A percentile compares a stretch with the other conserved stretches of the same genome.
Evolutionary conservation across 2,888 invertebrate genomes (phyloP).

Genomic region (Physocephala rufipes): DNA sequence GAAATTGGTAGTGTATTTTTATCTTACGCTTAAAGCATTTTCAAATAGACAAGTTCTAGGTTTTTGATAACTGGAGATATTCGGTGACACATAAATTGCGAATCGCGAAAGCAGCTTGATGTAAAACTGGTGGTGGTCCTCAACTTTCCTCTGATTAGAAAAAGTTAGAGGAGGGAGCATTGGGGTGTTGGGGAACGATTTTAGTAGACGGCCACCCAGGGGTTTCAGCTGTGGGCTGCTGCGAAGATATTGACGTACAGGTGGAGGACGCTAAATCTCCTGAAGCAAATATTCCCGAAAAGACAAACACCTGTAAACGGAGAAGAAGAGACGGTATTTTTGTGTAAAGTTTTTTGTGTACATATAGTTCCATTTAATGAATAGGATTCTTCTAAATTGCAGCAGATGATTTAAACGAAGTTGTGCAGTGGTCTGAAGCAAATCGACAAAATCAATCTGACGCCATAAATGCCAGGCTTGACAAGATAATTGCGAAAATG

Average conservation of each 20-base stretch:
- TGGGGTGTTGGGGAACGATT: too few species aligned
- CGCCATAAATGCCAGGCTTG: too few species aligned
- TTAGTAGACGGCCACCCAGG: background rate
- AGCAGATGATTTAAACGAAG: background rate
- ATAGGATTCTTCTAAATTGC: background rate
- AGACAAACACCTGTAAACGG: too few species aligned
- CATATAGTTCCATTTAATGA: background rate
- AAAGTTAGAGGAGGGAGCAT: background rate
- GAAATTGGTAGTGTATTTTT: conserved; percentile 4
- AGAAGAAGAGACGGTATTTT: background rate
- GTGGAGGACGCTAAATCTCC: too few species aligned
- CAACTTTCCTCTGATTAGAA: background rate
- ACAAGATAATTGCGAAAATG: too few species aligned
- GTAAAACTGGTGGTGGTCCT: too few species aligned
- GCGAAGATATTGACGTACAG: too few species aligned
- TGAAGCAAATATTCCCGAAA: too few species aligned
- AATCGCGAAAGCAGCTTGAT: background rate
- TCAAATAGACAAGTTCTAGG: too few species aligned
- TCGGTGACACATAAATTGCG: background rate
- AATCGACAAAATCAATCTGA: too few species aligned
- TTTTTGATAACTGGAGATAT: background rate
- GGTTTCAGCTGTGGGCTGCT: conserved; percentile 3
- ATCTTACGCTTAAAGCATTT: too few species aligned
- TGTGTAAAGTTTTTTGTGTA: background rate
- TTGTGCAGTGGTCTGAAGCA: background rate